Evolutionary conservation across 2,888 invertebrate genomes (phyloP).

Genomic region (Orthosia gothica): DNA sequence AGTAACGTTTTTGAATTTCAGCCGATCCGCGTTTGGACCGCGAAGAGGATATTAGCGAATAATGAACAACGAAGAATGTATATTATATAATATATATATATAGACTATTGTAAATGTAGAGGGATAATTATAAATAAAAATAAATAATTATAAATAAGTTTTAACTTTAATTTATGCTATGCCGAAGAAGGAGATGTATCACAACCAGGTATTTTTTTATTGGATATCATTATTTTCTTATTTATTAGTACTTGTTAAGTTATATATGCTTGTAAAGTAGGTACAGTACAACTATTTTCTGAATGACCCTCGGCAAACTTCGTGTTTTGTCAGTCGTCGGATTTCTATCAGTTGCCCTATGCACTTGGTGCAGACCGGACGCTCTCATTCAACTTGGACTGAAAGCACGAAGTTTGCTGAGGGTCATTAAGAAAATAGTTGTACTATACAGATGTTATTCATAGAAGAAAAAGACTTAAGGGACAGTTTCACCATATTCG

Average conservation of each 20-base stretch:
- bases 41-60: constrained; percentile 57
- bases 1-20: constrained; percentile 73
- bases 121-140: constrained; percentile 39
- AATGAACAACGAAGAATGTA: constrained; percentile 56
- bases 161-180: constrained; percentile 71
- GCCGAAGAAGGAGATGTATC: constrained; percentile 92
- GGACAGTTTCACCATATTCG: no score
- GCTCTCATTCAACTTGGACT: no score
- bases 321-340: no score
- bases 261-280: no score
- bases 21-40: constrained; percentile 60
- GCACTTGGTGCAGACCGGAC: no score
- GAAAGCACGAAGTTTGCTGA: no score
- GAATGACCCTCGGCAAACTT: no score
- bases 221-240: not conserved
- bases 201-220: constrained; percentile 91
- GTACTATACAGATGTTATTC: no score
- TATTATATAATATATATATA: constrained; percentile 36
- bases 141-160: constrained; percentile 53
- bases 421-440: no score
- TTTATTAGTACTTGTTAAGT: not conserved
- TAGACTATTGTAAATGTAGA: constrained; percentile 43
- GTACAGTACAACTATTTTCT: no score
- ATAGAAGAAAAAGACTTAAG: no score
- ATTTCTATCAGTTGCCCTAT: no score